Evolutionary conservation across 1,140 invertebrate genomes (phyloP), one percentile per base, ranked within the genome.

Genomic region (Drosophila nebulosa): DNA sequence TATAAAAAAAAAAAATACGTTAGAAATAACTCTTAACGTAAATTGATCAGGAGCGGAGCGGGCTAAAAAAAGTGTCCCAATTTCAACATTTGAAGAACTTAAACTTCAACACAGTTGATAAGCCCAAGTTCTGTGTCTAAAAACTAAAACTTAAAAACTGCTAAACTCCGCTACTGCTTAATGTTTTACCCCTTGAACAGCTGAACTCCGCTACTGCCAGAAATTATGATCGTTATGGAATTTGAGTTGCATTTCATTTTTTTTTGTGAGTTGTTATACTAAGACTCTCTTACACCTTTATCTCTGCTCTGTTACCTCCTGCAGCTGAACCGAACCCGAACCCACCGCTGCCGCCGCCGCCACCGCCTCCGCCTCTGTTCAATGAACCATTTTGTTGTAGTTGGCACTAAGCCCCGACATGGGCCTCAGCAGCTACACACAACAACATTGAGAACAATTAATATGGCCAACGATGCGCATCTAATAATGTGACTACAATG

Each of bases 401-500:
- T 56, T 74, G 72, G 64, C 72, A 75, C 59, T 74, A 64, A 21
- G 70, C 60, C 70, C 61, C 64, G 64, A 74, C 52, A 56, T 63
- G 67, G 75, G n/a, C 58, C 70, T 18, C 32, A 36, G 18, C 55
- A 57, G 18, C 18, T 21, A 58, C 56, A 30, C 60, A n/a, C n/a
- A n/a, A n/a, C n/a, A 58, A 62, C 67, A 70, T 61, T 39, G 59
- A 64, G 81, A 74, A 86, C 83, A 81, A 86, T 86, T 86, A 86
- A 76, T 88, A 88, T 88, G 68, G 71, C 56, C 83, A 86, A 68
- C 83, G 83, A 86, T 72, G 83, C 83, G 83, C 66, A 61, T 88
- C 83, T 86, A 86, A 86, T 86, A 86, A 88, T 86, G 83, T 88
- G 78, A 69, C 75, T 86, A 88, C 84, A 83, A 86, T 78, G 80